Base-by-base conservation (phyloP, 2,797 vertebrate genomes). In the Sandelia bainsii region DNA sequence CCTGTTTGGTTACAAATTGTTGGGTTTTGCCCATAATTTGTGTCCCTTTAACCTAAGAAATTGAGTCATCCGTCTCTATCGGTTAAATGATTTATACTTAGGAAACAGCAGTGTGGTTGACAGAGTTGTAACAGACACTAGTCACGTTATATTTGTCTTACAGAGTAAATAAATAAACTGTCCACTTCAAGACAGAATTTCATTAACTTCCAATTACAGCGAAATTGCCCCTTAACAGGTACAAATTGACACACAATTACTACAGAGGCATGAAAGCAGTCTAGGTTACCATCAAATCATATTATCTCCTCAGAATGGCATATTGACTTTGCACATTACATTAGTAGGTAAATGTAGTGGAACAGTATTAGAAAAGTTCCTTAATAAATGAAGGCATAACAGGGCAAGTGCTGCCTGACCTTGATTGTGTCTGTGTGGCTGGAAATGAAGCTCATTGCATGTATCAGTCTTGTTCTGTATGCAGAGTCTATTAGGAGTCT, bases 321-420 rank as follows among this genome's bases (percentile, higher is more conserved):
- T 89, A 91, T 91, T 89, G 88, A 89, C 88, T 88, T 84, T 86
- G 70, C 78, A 60, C 79, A 91, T 91, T 87, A 80, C 81, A 91
- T 91, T 88, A 92, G 81, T 54, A 57, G 77, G 78, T 73, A 76
- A 87, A 91, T 87, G 76, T 75, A 80, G 78, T 77, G 56, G 80
- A 89, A 85, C 83, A 17, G 48, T 63, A 82, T 85, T 75, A 71
- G 49, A 73, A 68, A 72, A 73, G 80, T 84, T 82, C 17, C 72
- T 79, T 75, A 82, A 81, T 86, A 86, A 88, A 84, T 76, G 60
- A 89, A 79, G 82, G 40, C 50, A 69, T 72, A 87, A 77, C 67
- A 27, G 68, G 63, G 77, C 57, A 79, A 82, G 69, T 68, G 64
- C 59, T 67, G 64, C 34, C 60, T 78, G 80, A 84, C 84, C 85